These are phyloP conservation scores for Centropyge bicolor DNA, from an alignment of 2,797 vertebrate species.

Conservation along the genomic window DNA sequence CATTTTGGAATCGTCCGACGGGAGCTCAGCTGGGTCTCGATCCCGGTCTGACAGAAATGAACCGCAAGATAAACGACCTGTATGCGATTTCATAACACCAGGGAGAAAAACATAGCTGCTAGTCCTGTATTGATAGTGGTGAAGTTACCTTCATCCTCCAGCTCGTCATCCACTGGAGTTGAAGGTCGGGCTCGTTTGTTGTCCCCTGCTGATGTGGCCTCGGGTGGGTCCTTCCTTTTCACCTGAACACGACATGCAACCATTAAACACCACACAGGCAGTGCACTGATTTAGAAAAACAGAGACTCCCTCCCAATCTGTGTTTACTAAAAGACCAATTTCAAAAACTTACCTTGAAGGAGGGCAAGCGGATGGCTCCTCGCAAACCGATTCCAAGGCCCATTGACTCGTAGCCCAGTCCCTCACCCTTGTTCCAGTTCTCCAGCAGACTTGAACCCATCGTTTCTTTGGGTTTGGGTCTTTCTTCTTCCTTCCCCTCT, in stretches of 20 bases:
- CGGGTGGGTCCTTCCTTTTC: slow-evolving; percentile 97
- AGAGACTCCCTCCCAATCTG: not conserved
- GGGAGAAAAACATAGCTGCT: not conserved
- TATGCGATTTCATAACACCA: not conserved
- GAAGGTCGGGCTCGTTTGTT: slow-evolving; percentile 95
- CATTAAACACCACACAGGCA: slow-evolving; percentile 9
- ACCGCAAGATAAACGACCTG: not conserved
- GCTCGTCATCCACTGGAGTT: slow-evolving; percentile 93
- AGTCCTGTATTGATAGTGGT: not conserved
- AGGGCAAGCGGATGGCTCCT: slow-evolving; percentile 95
- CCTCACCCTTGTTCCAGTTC: slow-evolving; percentile 97
- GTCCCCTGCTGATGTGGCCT: slow-evolving; percentile 88
- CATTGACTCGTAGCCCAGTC: slow-evolving; percentile 94
- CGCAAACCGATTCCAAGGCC: slow-evolving; percentile 94
- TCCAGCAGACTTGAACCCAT: slow-evolving; percentile 93
- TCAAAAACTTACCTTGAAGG: slow-evolving; percentile 91
- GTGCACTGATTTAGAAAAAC: not conserved
- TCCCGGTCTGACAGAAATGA: slow-evolving; percentile 83
- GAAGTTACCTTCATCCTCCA: slow-evolving; percentile 92
- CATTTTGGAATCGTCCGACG: slow-evolving; percentile 88
- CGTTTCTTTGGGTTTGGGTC: slow-evolving; percentile 93
- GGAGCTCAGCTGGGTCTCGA: slow-evolving; percentile 86
- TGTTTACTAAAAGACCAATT: not conserved
- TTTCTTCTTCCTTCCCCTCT: slow-evolving; percentile 93
- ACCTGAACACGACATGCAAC: slow-evolving; percentile 83